Base-by-base conservation (phyloP, 2,888 invertebrate species). In the Zeuzera pyrina region DNA sequence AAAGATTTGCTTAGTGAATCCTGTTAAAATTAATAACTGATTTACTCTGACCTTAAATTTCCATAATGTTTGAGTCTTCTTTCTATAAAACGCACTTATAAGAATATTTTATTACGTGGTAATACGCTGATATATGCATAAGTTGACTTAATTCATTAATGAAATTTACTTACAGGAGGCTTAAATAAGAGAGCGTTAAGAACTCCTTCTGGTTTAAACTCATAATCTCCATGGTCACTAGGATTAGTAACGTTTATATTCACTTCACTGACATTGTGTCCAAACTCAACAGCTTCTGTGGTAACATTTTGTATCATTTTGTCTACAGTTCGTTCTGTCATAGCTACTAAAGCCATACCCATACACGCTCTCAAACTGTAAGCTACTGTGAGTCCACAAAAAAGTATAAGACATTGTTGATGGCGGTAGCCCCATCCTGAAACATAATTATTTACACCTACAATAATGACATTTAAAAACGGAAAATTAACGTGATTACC, bases 301-400 rank as follows among this genome's bases (percentile, higher is more conserved):
- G 19, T 19, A 19, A 6, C 19, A 19, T 19, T 19, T 6, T 19
- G 5, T 19, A 6, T 19, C 8, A 19, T 6, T 5, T 19, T 19
- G 8, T 19, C 19, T 19, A 19, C 19, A 8, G 8, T 19, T 6
- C 19, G 5, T 19, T 52, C 43, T 0, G 63, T 65, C 89, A 91
- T 90, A 1, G 88, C 88, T 1, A 90, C 89, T 12, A 91, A 64
- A 1, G 87, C 87, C 0, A 90, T 88, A 0, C 89, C 89, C 58
- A 90, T 81, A 40, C 87, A 87, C 0, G 88, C 78, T 36, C 90
- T 67, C 67, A 88, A 84, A 6, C 86, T 87, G 58, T 89, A 90
- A 2, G 86, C 88, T 24, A 86, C 77, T 1, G 86, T 70, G 11
- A 88, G 63, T 1, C 87, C 77, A 8, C 84, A 52, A 45, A 89